phyloP scores from a whole-genome alignment of 1,140 invertebrate species.

The Octopus sinensis region DNA sequence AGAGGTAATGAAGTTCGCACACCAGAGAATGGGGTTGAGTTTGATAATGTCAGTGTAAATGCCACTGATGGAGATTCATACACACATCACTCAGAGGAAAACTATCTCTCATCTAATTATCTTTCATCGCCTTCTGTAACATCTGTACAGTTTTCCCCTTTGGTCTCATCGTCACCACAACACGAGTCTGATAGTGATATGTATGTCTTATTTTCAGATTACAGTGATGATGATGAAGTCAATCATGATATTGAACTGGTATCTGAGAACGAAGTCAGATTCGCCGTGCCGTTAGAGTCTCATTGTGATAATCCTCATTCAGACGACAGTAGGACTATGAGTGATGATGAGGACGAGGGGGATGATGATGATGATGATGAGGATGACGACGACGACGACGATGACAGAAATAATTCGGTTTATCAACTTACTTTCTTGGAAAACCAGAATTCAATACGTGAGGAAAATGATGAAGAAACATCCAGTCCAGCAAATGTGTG shows the following conservation, averaged over 20 bases:
- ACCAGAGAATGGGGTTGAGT: background rate
- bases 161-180: background rate
- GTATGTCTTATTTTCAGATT: background rate
- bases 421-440: too few species aligned
- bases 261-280: background rate
- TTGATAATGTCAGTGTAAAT: background rate
- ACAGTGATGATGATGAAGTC: background rate
- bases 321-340: background rate
- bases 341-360: background rate
- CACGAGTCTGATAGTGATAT: background rate
- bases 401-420: background rate
- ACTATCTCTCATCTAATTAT: background rate
- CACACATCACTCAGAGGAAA: background rate
- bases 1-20: background rate
- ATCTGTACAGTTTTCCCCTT: background rate
- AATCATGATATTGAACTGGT: background rate
- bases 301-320: background rate
- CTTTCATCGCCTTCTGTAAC: constrained; percentile 3
- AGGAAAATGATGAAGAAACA: too few species aligned
- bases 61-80: background rate
- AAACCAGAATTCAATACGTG: too few species aligned
- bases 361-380: background rate
- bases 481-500: too few species aligned
- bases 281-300: background rate
- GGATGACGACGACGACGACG: background rate